Evolutionary conservation across 2,888 invertebrate genomes (phyloP).

Genomic region (Stenodema calcarata): DNA sequence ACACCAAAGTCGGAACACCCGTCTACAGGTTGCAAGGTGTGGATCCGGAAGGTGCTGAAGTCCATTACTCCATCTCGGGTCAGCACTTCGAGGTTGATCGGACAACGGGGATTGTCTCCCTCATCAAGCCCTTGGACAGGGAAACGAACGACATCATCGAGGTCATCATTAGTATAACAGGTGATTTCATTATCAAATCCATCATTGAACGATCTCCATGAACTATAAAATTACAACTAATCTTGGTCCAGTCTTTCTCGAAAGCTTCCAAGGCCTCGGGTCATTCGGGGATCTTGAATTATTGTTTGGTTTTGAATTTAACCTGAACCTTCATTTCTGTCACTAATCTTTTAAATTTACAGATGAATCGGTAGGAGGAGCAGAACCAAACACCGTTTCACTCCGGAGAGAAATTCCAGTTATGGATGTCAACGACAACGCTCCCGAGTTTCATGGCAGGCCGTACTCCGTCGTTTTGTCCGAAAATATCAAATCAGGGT

Average conservation of each 20-base stretch:
- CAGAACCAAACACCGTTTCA: conserved; percentile 80
- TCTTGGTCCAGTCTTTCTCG: no score
- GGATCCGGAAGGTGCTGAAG: conserved; percentile 76
- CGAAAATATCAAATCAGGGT: conserved; percentile 72
- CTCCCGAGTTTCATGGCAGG: conserved; percentile 74
- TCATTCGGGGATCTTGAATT: no score
- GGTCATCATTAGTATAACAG: conserved; percentile 83
- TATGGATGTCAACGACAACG: conserved; percentile 81
- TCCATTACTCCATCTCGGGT: conserved; percentile 81
- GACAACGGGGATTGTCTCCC: conserved; percentile 75
- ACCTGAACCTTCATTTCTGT: no score
- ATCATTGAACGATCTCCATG: no score
- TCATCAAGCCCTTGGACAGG: conserved; percentile 74
- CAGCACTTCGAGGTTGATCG: conserved; percentile 82
- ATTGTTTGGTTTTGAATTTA: no score
- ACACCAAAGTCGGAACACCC: conserved; percentile 76
- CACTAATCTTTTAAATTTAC: conserved; percentile 37
- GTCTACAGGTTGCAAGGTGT: conserved; percentile 77
- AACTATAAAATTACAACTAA: no score
- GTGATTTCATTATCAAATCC: conserved; percentile 61
- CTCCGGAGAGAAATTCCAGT: conserved; percentile 78
- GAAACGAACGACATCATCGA: conserved; percentile 74
- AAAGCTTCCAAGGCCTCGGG: no score
- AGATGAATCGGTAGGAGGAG: conserved; percentile 74
- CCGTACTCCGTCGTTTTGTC: conserved; percentile 76